Percentiles rank a stretch among this genome's conserved stretches.
Conservation (phyloP, 2,113 vertebrate species). For the Carettochelys insculpta region DNA sequence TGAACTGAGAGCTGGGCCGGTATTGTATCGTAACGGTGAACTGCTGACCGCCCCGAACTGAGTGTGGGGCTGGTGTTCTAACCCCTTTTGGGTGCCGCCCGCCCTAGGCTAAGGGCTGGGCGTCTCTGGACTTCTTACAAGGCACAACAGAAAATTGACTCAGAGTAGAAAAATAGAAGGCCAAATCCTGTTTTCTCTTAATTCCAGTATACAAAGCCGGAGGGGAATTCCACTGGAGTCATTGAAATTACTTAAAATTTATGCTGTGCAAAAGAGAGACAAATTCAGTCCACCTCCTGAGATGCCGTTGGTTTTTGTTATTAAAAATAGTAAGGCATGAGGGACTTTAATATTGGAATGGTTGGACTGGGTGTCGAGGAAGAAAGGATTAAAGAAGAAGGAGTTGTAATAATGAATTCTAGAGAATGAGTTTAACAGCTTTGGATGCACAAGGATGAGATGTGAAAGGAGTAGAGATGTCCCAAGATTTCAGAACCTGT, state of each 20-base stretch:
- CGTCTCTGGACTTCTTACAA: too few species aligned
- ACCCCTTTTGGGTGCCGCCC: too few species aligned
- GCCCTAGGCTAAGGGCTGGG: too few species aligned
- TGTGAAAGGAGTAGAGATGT: not conserved
- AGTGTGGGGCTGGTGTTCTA: too few species aligned
- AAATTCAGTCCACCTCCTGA: not conserved
- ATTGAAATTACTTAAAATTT: not conserved
- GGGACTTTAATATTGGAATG: not conserved
- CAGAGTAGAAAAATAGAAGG: not conserved
- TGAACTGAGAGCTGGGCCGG: too few species aligned
- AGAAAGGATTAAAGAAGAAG: not conserved
- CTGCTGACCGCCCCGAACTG: too few species aligned
- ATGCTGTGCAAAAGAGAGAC: not conserved
- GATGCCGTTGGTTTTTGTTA: rapidly evolving
- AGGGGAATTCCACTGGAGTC: not conserved
- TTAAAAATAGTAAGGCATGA: not conserved
- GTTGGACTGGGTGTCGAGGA: not conserved
- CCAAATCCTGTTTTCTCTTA: not conserved
- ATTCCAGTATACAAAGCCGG: too few species aligned
- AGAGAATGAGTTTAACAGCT: not conserved
- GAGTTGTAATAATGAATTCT: not conserved
- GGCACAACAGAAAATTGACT: not conserved
- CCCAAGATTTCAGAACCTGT: not conserved
- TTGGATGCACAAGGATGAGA: not conserved
- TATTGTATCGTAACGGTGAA: too few species aligned